Base-by-base conservation (phyloP, 2,113 vertebrate species). In the Montifringilla adamsi region DNA sequence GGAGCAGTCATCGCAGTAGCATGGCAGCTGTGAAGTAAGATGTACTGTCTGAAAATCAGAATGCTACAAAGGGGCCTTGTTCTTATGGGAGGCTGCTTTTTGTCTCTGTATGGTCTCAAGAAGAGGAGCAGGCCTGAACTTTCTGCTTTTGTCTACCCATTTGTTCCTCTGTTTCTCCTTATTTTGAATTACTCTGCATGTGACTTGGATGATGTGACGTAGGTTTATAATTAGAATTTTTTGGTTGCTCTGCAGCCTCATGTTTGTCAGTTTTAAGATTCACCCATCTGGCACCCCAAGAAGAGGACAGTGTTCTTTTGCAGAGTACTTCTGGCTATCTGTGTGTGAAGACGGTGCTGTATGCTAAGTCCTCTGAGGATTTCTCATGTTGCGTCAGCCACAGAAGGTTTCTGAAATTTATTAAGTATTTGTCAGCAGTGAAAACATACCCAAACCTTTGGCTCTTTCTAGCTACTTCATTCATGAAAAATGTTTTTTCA, bases 401-500 rank as follows among this genome's bases (percentile, higher is more conserved):
- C 1, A 3, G 58, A 59, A 79, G 28, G 21, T 55, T 95, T 86
- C 83, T 90, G 87, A 91, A 95, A 92, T 86, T 37, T 62, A 74
- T 49, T 82, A 76, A 88, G 59, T 92, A 56, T 90, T 90, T 88
- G 81, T 94, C 62, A 83, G 49, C 46, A 89, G 24, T 67, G 39
- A 74, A 26, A 58, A 39, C 44, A 17, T 82, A 75, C 19, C 14
- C 31, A 59, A 73, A 75, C 66, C 75, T 84, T 84, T 80, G 78
- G 49, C 50, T 91, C 44, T 77, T 90, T 75, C 39, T 50, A 31
- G 14, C 44, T 94, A 35, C 62, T 90, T 90, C 90, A 85, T 80
- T 93, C 7, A 80, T 84, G 77, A 80, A 81, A 82, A 95, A 90
- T 52, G 28, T 74, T 79, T 89, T 66, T 93, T 93, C 74, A 67